Base-by-base conservation (phyloP, 2,888 invertebrate genomes). In the Aricia artaxerxes region DNA sequence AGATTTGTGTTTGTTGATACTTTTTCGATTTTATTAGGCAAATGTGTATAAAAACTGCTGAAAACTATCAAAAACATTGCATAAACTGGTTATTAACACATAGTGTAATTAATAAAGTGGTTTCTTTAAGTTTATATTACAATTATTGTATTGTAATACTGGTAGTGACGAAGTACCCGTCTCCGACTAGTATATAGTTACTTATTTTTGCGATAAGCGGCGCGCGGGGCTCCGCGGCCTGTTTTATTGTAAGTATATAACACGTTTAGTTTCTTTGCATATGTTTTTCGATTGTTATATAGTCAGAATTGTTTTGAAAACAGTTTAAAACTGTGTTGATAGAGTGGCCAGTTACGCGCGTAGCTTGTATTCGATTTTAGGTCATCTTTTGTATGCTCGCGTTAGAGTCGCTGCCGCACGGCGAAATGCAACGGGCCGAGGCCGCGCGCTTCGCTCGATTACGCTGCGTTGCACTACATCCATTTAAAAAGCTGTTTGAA, bases 1-100 rank as follows among this genome's bases (percentile, higher is more conserved):
- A 95, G 95, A 95, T 95, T 95, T 95, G 95, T 94, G 95, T 95
- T 94, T 95, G 94, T 95, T 94, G 92, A 91, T 92, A 89, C 87
- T 92, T 90, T 93, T 90, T 87, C 89, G 89, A 87, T 91, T 90
- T 91, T 91, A 87, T 84, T 87, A 85, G 85, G 85, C 84, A 89
- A 90, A 88, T 91, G 87, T 89, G 85, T 86, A 84, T 87, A 89
- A 88, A 89, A 88, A 85, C 85, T 84, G 83, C 81, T 83, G 82
- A 87, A 90, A 91, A 91, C 87, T 88, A 86, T 87, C 81, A 81
- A 82, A 88, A 87, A 85, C 79, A 81, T 84, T 84, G 84, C 83
- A 85, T 86, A 84, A 88, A 84, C 81, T 82, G 82, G 83, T 82
- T 81, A 81, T 64, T 81, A 84, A 83, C 84, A 82, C 78, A 79